Evolutionary conservation across 2,113 vertebrate species (phyloP), one percentile per base, ranked within the genome.

Genomic region (Heliornis fulica): DNA sequence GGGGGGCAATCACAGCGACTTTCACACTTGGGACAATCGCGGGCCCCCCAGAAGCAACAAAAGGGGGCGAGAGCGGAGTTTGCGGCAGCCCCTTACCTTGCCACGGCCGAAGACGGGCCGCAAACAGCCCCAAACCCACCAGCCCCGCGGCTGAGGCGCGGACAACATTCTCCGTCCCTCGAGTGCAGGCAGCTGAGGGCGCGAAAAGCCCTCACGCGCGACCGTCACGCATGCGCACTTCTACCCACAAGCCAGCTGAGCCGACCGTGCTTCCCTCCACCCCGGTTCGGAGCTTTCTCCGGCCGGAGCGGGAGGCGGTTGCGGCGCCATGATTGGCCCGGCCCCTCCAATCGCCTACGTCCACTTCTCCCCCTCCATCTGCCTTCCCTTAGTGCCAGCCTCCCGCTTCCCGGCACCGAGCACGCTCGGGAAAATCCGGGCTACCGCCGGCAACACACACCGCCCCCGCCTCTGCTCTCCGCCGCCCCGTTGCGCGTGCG

Each of bases 61-160:
- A 13, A 28, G 14, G 26, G 50, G 50, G 14, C 23, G 14, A 51
- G 50, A 51, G 50, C 12, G 12, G 14, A 18, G 5, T 10, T 0
- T 14, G 14, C 1, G 8, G 11, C 28, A 66, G 31, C 34, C 56
- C 54, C 54, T 87, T 29, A 84, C 45, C 83, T 63, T 5, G 28
- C 57, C 17, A 2, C 26, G 2, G 28, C 22, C 7, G 50, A 28
- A 28, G 50, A 1, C 28, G 7, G 19, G 18, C 41, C 7, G 2
- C 13, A 1, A 16, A 2, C 2, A 45, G 1, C 15, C 20, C 3
- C 21, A 1, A 0, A 13, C 18, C 3, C 13, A 1, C 0, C 53
- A 15, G 13, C 5, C 68, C 53, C 48, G 7, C 50, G 6, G 1
- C 36, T 15, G 16, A 31, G 20, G 17, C 3, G 4, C 51, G 45